Conservation (phyloP, 1,140 invertebrate species). For the Brachionus plicatilis region DNA sequence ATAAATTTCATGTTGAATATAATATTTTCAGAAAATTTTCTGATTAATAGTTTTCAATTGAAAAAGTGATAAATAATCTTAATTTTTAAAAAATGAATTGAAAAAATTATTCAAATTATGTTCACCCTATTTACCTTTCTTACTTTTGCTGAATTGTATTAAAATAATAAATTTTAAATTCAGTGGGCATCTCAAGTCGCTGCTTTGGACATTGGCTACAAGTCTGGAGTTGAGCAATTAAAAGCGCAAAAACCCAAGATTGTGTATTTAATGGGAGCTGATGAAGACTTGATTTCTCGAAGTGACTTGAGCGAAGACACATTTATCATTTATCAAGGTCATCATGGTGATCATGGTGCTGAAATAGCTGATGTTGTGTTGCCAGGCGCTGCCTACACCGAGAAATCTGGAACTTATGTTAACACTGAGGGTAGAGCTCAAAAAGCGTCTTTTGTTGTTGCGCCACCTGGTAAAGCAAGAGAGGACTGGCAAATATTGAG, state of each 20-base stretch:
- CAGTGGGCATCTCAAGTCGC: conserved; percentile 71
- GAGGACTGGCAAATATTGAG: conserved; percentile 98
- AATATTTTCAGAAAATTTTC: too few relatives aligned
- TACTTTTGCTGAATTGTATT: not conserved
- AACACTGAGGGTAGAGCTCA: conserved; percentile 97
- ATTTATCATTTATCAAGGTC: conserved; percentile 84
- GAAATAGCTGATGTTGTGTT: conserved; percentile 84
- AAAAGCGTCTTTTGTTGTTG: conserved; percentile 80
- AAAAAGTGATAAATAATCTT: too few relatives aligned
- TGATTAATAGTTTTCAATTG: too few relatives aligned
- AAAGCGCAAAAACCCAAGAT: conserved; percentile 69
- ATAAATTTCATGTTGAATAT: too few relatives aligned
- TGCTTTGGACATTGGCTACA: conserved; percentile 68
- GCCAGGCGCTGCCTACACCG: conserved; percentile 92
- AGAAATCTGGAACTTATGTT: conserved; percentile 91
- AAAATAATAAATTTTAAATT: conserved; percentile 40
- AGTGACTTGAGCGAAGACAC: conserved; percentile 70
- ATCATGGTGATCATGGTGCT: conserved; percentile 87
- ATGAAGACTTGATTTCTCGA: conserved; percentile 71
- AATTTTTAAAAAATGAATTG: too few relatives aligned
- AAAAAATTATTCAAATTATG: too few relatives aligned
- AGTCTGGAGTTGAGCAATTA: conserved; percentile 64
- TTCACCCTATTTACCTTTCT: too few relatives aligned
- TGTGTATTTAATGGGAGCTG: conserved; percentile 84
- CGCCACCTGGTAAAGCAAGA: conserved; percentile 82